Evolutionary conservation across 2,888 invertebrate species (phyloP), one percentile per base, ranked within the genome.

Genomic region (Drosophila villosipedis): DNA sequence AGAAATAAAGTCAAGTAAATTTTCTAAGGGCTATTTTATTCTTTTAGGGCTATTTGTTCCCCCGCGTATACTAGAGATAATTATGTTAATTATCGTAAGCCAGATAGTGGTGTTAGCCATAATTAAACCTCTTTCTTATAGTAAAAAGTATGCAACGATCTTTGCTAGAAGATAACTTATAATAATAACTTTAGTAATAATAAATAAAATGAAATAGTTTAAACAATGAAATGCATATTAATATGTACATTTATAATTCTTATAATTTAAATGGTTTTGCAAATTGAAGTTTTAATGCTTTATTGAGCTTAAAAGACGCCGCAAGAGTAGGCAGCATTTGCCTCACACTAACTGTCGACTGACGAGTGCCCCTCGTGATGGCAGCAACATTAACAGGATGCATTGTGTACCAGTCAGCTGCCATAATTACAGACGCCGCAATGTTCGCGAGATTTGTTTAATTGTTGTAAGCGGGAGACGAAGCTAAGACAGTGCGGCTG

Each of bases 291-390:
- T 39, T 69, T 52, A 43, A 73, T 50, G 41, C 37, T n/a, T 33
- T 19, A 58, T 50, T 65, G 39, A 63, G 61, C 37, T 62, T 70
- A 54, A 67, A 62, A 60, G 55, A 65, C 68, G 61, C 80, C 49
- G 16, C 28, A 28, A 59, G 73, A 78, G 78, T 73, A 80, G 75
- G 82, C 82, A 82, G 58, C 76, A 70, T 47, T 69, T 74, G 69
- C 62, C 57, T 53, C 49, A 63, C 74, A 82, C 69, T 76, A 43
- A 41, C 78, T 64, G 75, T 71, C 53, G 61, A 55, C 37, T 50
- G 75, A 49, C 71, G 59, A 84, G 78, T 78, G 82, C 30, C 84
- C 70, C 82, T 86, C 74, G 72, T 61, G 72, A 65, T 60, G 33
- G 58, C 65, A 49, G 33, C 37, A 65, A 53, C 31, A 49, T 31